Evolutionary conservation across 2,113 vertebrate genomes (phyloP).

Genomic region (Stigmatopora argus): DNA sequence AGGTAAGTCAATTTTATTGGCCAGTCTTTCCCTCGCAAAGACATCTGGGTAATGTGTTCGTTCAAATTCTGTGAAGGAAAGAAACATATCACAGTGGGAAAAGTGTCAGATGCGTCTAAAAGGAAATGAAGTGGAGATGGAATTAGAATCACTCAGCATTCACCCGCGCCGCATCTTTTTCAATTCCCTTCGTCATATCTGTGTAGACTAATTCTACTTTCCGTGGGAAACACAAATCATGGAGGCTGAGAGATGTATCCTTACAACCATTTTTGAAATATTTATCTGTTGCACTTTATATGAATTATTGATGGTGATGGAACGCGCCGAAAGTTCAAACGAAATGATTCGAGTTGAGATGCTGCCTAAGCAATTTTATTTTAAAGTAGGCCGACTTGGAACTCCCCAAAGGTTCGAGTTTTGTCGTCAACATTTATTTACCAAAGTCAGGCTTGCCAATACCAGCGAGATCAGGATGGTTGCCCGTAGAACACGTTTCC

Average conservation of each 20-base stretch:
- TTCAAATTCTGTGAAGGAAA: slow-evolving; percentile 75
- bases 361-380: slow-evolving; percentile 43
- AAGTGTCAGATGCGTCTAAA: not conserved
- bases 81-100: slow-evolving; percentile 7
- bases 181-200: slow-evolving; percentile 19
- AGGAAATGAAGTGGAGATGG: not conserved
- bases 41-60: slow-evolving; percentile 82
- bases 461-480: not conserved
- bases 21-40: slow-evolving; percentile 78
- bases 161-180: not conserved
- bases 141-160: not conserved
- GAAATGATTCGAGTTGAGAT: slow-evolving; percentile 53
- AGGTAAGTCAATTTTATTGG: slow-evolving; percentile 80
- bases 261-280: slow-evolving; percentile 63
- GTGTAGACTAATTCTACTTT: slow-evolving; percentile 29
- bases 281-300: slow-evolving; percentile 67
- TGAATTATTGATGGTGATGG: slow-evolving; percentile 59
- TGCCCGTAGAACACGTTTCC: not conserved
- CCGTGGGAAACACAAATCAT: slow-evolving; percentile 39
- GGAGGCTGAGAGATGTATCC: slow-evolving; percentile 49
- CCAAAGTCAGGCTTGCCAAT: not conserved
- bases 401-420: slow-evolving; percentile 8
- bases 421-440: slow-evolving; percentile 4
- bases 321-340: slow-evolving; percentile 57
- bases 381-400: slow-evolving; percentile 27